Evolutionary conservation across 2,888 invertebrate genomes (phyloP).

Genomic region (Argyresthia goedartella): DNA sequence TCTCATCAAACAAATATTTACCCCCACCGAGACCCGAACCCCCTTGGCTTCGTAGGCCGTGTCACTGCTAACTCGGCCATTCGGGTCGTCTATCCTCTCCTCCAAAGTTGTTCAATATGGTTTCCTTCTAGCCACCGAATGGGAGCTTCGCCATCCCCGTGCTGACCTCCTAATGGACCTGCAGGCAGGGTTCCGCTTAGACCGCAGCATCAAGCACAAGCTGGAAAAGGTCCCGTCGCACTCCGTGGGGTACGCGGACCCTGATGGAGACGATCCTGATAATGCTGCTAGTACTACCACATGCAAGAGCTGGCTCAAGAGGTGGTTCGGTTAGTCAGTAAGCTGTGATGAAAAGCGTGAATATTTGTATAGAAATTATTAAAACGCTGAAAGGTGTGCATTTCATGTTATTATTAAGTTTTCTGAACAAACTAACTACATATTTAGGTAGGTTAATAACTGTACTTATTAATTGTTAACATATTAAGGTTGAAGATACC

Average conservation of each 20-base stretch:
- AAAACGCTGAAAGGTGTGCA: too few species aligned
- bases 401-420: too few species aligned
- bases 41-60: too few species aligned
- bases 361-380: too few species aligned
- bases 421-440: too few species aligned
- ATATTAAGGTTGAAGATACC: too few species aligned
- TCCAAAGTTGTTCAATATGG: too few species aligned
- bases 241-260: constrained; percentile 30
- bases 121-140: constrained; percentile 30
- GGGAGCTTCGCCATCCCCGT: constrained; percentile 31
- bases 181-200: constrained; percentile 30
- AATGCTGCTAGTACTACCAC: constrained; percentile 22
- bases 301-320: constrained; percentile 24
- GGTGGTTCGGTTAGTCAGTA: constrained; percentile 18
- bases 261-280: constrained; percentile 12
- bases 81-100: too few species aligned
- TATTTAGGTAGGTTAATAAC: background rate
- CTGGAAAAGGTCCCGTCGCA: constrained; percentile 5
- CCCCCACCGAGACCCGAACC: too few species aligned
- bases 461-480: background rate
- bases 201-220: constrained; percentile 10
- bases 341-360: too few species aligned
- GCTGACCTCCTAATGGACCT: constrained; percentile 40
- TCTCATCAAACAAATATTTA: too few species aligned
- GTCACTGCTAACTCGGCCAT: too few species aligned